phyloP scores from a whole-genome alignment of 1,140 invertebrate species.

The Bombus affinis region DNA sequence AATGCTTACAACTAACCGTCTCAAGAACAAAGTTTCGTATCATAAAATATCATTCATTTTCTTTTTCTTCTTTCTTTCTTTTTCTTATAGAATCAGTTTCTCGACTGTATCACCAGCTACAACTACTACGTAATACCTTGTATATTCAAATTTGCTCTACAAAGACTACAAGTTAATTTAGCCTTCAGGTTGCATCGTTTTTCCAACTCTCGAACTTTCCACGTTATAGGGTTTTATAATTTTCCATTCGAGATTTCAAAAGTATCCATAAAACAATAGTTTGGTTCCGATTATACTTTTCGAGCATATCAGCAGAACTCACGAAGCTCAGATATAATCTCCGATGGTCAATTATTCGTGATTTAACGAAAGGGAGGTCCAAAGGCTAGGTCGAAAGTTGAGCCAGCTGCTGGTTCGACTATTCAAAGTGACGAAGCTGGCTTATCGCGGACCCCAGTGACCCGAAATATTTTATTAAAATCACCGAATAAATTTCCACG shows the following conservation, averaged over 20 bases:
- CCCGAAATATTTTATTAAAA: slow-evolving; percentile 27
- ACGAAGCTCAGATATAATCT: neutral
- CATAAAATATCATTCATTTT: too few species aligned
- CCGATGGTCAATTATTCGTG: neutral
- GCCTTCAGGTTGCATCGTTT: neutral
- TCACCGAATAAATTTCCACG: slow-evolving; percentile 5
- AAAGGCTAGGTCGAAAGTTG: neutral
- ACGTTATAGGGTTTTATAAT: neutral
- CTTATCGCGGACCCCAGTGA: neutral
- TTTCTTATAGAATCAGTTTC: neutral
- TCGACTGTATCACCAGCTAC: too few species aligned
- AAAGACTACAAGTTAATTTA: too few species aligned
- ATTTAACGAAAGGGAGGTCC: neutral
- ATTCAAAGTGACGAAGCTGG: neutral
- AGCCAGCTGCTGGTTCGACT: neutral
- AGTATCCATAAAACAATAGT: neutral
- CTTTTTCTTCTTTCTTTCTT: too few species aligned
- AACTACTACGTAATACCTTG: too few species aligned
- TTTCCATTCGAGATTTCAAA: neutral
- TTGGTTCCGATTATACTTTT: neutral
- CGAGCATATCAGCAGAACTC: neutral
- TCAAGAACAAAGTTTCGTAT: too few species aligned
- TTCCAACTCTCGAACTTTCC: too few species aligned
- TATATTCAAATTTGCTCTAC: neutral
- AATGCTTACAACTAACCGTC: too few species aligned